phyloP scores from a whole-genome alignment of 2,797 vertebrate genomes.

The Vireo griseus region DNA sequence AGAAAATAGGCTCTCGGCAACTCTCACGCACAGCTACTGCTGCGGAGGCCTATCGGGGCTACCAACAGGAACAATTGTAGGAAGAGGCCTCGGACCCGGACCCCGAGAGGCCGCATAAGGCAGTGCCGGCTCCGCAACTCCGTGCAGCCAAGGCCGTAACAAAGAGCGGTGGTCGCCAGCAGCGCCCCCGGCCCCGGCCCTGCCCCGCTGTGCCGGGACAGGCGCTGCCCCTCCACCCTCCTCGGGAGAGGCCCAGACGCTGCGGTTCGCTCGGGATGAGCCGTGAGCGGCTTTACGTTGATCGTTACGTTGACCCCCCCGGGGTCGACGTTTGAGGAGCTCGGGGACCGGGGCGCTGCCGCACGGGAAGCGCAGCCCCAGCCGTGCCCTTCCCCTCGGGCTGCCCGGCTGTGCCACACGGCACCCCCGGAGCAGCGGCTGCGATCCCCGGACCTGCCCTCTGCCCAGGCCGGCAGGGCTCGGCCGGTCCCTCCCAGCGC shows the following conservation, averaged over 20 bases:
- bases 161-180: neutral
- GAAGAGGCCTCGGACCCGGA: neutral
- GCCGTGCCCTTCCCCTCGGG: neutral
- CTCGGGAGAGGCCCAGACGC: neutral
- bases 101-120: neutral
- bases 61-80: neutral
- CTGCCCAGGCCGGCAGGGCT: neutral
- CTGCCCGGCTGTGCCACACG: neutral
- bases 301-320: neutral
- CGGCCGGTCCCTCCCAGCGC: neutral
- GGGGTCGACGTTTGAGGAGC: neutral
- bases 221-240: neutral
- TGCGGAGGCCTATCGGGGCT: neutral
- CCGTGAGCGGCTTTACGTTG: neutral
- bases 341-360: neutral
- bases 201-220: neutral
- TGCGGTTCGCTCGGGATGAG: neutral
- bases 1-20: rapidly evolving
- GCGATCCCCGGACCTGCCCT: neutral
- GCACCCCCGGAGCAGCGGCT: neutral
- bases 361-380: neutral
- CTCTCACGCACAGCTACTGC: neutral
- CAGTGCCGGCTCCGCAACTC: neutral
- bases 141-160: neutral
- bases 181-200: neutral